Evolutionary conservation across 2,113 vertebrate genomes (phyloP), one percentile per base, ranked within the genome.

Genomic region (Psilopsiagon aurifrons): DNA sequence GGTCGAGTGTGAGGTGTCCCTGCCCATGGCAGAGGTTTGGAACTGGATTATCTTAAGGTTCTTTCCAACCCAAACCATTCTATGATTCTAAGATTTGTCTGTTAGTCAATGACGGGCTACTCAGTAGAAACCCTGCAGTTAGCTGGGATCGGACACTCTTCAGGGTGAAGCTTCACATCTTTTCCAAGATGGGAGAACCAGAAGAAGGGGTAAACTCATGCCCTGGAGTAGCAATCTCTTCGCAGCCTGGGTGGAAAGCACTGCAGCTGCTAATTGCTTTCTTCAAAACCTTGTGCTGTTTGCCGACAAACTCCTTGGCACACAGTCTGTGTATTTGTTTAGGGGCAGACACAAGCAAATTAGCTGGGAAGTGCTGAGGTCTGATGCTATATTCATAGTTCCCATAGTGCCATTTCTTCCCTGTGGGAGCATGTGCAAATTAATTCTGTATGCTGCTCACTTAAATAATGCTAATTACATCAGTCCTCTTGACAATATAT

Each of bases 401-500:
- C 91, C 92, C 88, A 81, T 69, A 81, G 74, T 71, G 83, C 74
- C 80, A 79, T 79, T 96, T 94, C 94, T 69, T 96, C 94, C 88
- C 88, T 43, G 92, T 93, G 92, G 86, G 83, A 92, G 41, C 92
- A 86, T 35, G 90, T 96, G 95, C 88, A 96, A 97, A 97, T 97
- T 96, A 96, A 96, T 93, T 93, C 90, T 93, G 94, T 86, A 91
- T 78, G 83, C 92, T 95, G 83, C 95, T 96, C 94, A 66, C 83
- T 97, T 97, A 82, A 94, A 94, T 6, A 70, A 77, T 84, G 92
- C 95, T 95, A 97, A 95, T 94, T 97, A 57, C 92, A 86, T 66
- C 52, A 22, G 66, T 88, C 52, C 90, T 92, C 57, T 69, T 86
- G 77, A 84, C 83, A 96, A 84, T 86, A 63, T 70, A 51, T 0